A percentile compares a stretch with the other conserved stretches of the same genome.
phyloP scores from a whole-genome alignment of 2,888 invertebrate genomes.

The Drosophila cognata region DNA sequence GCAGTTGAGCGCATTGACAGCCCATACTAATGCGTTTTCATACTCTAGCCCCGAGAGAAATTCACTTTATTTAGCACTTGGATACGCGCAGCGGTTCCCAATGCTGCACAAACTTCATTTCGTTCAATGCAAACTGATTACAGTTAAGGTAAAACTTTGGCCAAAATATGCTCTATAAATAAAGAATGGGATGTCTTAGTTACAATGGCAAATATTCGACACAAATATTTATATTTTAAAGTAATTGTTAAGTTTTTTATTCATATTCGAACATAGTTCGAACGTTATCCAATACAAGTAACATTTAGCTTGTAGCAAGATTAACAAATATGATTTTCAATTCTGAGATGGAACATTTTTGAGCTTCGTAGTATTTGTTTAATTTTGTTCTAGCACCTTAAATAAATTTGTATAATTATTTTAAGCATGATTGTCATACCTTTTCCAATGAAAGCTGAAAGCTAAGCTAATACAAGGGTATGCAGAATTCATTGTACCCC shows the following conservation, averaged over 20 bases:
- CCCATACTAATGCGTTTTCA: constrained; percentile 65
- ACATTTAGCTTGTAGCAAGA: no score
- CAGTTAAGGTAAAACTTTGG: constrained; percentile 41
- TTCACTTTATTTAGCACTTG: constrained; percentile 49
- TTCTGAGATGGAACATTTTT: background rate
- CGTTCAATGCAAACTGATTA: constrained; percentile 47
- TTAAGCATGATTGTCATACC: no score
- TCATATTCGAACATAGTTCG: background rate
- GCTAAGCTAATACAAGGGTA: constrained; percentile 15
- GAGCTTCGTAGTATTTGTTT: background rate
- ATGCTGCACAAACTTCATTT: constrained; percentile 35
- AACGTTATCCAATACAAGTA: background rate
- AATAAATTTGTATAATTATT: background rate
- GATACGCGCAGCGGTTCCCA: constrained; percentile 36
- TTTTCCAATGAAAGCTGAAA: background rate
- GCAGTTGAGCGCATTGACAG: constrained; percentile 71
- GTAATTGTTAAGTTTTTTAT: background rate
- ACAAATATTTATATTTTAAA: background rate
- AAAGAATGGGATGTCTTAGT: background rate
- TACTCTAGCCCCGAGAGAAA: constrained; percentile 62
- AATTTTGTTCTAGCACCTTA: background rate
- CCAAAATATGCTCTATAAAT: constrained; percentile 12
- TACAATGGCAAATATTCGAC: background rate
- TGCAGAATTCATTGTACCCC: background rate
- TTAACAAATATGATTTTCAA: background rate